These are phyloP conservation scores for Lepetodrilus schrolli DNA, from an alignment of 2,888 invertebrate genomes.

Conservation along the genomic window DNA sequence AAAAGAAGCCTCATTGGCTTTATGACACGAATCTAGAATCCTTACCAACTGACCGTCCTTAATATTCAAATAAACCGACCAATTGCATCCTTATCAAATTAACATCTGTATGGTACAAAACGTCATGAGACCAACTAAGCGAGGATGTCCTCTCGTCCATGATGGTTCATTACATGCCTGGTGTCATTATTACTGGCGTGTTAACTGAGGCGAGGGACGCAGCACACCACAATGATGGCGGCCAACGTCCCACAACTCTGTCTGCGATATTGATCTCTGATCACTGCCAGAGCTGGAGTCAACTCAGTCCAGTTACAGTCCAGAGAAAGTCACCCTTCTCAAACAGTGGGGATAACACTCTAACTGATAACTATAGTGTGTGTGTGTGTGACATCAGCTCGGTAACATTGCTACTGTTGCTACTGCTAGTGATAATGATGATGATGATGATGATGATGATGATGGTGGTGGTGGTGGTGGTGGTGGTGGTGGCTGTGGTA, in stretches of 20 bases:
- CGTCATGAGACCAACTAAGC: conserved; percentile 10
- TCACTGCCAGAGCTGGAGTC: background rate
- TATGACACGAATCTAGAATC: background rate
- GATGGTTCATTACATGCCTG: conserved; percentile 16
- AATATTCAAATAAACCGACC: conserved; percentile 15
- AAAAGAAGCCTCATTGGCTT: background rate
- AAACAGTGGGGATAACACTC: background rate
- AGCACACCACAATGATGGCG: background rate
- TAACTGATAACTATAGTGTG: background rate
- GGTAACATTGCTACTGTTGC: too few species aligned
- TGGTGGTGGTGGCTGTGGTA: too few species aligned
- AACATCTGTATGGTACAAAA: conserved; percentile 20
- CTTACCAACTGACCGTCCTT: background rate
- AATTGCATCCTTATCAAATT: conserved; percentile 18
- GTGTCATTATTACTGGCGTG: conserved; percentile 20
- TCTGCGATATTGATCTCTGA: background rate
- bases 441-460: too few species aligned
- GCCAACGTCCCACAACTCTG: background rate
- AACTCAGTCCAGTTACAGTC: background rate
- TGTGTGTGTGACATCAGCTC: too few species aligned
- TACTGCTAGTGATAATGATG: too few species aligned
- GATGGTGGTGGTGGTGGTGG: too few species aligned
- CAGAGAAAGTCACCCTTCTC: conserved; percentile 3
- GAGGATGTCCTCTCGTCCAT: conserved; percentile 5
- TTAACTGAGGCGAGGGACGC: conserved; percentile 1